These are phyloP conservation scores for Poeciliopsis paucimaculata DNA, from an alignment of 2,797 vertebrate species.

Conservation along the genomic window DNA sequence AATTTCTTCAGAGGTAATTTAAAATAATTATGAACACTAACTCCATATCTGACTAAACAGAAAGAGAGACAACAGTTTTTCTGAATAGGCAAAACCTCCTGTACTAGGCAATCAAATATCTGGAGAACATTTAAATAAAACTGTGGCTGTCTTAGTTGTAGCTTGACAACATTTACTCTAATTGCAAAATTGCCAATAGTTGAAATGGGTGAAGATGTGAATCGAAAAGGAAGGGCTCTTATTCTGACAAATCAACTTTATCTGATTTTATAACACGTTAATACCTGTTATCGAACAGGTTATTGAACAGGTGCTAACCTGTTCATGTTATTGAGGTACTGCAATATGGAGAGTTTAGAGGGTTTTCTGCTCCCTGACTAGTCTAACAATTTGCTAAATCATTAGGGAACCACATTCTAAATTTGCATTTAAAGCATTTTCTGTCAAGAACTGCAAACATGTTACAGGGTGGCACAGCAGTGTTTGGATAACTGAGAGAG, in stretches of 20 bases:
- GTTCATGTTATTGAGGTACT: background rate
- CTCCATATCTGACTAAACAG: background rate
- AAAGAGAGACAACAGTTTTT: background rate
- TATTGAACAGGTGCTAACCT: no score
- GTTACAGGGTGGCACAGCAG: background rate
- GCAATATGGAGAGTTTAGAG: background rate
- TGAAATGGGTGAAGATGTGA: background rate
- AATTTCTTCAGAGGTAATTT: conserved; percentile 15
- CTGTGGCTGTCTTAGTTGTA: background rate
- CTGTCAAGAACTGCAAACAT: background rate
- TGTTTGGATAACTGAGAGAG: background rate
- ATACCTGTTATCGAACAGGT: no score
- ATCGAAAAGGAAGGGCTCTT: background rate
- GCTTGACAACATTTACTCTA: background rate
- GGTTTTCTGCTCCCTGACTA: background rate
- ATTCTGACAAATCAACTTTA: background rate
- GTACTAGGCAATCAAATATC: background rate
- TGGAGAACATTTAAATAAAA: background rate
- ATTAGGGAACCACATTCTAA: background rate
- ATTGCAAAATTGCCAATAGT: background rate
- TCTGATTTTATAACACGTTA: background rate
- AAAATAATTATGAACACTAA: conserved; percentile 14
- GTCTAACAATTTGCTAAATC: background rate
- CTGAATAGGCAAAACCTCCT: background rate
- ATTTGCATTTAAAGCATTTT: background rate